Evolutionary conservation across 2,113 vertebrate species (phyloP), one percentile per base, ranked within the genome.

Genomic region (Scortum barcoo): DNA sequence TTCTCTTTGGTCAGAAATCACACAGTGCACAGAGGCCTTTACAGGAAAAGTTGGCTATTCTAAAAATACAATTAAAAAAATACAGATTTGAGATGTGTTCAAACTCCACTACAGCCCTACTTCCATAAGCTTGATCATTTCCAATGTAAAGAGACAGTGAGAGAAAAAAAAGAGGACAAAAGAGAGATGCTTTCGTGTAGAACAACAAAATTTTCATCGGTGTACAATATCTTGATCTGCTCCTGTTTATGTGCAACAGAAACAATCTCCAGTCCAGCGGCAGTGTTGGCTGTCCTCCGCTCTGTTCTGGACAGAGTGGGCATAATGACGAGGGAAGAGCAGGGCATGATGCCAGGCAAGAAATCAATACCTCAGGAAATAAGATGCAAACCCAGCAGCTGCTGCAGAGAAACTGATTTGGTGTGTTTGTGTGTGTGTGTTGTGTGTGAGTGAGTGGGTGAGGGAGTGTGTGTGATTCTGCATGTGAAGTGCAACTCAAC

Each of bases 341-440:
- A 30, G 76, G 88, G 91, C 83, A 0, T 7, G 36, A 26, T 76
- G 87, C 90, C 89, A 93, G 86, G 79, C 51, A 63, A 71, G 60
- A 83, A 92, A 93, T 93, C 93, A 86, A 91, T 94, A 89, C 71
- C 76, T 60, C 74, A 68, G 85, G 85, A 90, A 91, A 88, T 74
- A 85, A 92, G 90, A 93, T 89, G 81, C 89, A 91, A 91, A 77
- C 75, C 61, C 71, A 88, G 86, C 87, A 89, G 80, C 87, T 87
- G 84, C 80, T 86, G 72, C n/a, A 56, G 54, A 84, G 84, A 77
- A 79, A 70, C 65, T 72, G 86, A 89, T 87, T 68, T 79, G 38
- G 19, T 74, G 53, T 70, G 56, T 76, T 69, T 78, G 70, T 61
- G 51, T 68, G 56, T 69, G 46, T 73, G 69, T 73, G 67, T 19